Base-by-base conservation (phyloP, 2,797 vertebrate genomes). In the Danio kyathit region DNA sequence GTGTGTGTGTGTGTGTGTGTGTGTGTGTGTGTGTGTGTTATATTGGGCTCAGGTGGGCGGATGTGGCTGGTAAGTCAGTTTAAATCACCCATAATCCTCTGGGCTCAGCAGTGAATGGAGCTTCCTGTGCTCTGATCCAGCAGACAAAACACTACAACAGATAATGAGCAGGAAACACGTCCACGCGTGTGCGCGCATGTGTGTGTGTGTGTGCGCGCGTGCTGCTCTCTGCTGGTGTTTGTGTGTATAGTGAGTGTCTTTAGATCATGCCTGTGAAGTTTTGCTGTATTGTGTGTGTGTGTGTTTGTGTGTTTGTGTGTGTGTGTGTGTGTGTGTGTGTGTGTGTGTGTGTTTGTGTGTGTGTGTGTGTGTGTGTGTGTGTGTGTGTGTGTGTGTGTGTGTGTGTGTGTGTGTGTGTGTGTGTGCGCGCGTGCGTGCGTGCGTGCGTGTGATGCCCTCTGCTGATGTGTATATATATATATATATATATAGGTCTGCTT, bases 61-160 rank as follows among this genome's bases (percentile, higher is more conserved):
- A 90, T 90, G 85, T 83, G 86, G 85, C 79, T 88, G 79, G 90
- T 89, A 91, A 89, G 89, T 90, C 76, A 3, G 84, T 85, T 46
- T 89, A 82, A 84, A 89, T 88, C 87, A 82, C 86, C 85, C 87
- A 81, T 92, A 93, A 93, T 92, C 91, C 88, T 74, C n/a, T 63
- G 84, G 88, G 90, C 91, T 93, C 88, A 87, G 73, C 85, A 54
- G 83, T 84, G 86, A 91, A 88, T 89, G 87, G 89, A 83, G 73
- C 90, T 90, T 92, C 88, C 88, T 91, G 56, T 83, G 88, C 85
- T 86, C 60, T 74, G 75, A 83, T 87, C 86, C 86, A 85, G 67
- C 76, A 80, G 57, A 21, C 14, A 38, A 46, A 60, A 72, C 70
- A 66, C 19, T 11, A 5, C 48, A 40, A 10, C 14, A 51, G 29